A percentile compares a stretch with the other conserved stretches of the same genome.
These are phyloP conservation scores for Ostrea edulis DNA, from an alignment of 1,140 invertebrate genomes.

Conservation along the genomic window DNA sequence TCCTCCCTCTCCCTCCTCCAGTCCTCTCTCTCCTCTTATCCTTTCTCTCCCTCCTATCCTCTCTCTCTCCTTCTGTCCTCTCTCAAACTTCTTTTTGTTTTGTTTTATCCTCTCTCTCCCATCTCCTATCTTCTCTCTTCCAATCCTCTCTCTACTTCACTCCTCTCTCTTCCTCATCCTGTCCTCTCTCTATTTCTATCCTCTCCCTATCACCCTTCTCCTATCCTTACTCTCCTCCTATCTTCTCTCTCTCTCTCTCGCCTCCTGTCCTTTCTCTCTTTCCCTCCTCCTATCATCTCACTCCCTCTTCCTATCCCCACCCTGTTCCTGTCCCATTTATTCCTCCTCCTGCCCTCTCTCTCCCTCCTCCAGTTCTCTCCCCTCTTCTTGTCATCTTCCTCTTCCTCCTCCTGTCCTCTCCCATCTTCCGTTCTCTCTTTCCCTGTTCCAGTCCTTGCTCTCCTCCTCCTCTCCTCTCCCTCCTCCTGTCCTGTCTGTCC, in stretches of 20 bases:
- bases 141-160: too few relatives aligned
- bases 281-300: too few relatives aligned
- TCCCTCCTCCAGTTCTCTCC: neutral
- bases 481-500: too few relatives aligned
- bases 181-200: neutral
- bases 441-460: neutral
- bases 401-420: neutral
- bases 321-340: too few relatives aligned
- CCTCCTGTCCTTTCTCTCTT: too few relatives aligned
- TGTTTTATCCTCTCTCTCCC: neutral
- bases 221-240: too few relatives aligned
- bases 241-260: too few relatives aligned
- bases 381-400: neutral
- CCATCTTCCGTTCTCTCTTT: too few relatives aligned
- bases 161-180: neutral
- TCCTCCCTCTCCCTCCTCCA: too few relatives aligned
- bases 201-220: neutral
- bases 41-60: neutral
- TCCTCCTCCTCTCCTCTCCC: neutral
- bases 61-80: neutral
- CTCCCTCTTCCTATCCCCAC: too few relatives aligned
- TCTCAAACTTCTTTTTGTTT: too few relatives aligned
- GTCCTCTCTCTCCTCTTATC: neutral
- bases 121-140: neutral
- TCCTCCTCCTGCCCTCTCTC: neutral